Percentiles rank a stretch among this genome's conserved stretches.
These are phyloP conservation scores for Odocoileus hemionus DNA, from an alignment of 2,113 vertebrate genomes.

Conservation along the genomic window DNA sequence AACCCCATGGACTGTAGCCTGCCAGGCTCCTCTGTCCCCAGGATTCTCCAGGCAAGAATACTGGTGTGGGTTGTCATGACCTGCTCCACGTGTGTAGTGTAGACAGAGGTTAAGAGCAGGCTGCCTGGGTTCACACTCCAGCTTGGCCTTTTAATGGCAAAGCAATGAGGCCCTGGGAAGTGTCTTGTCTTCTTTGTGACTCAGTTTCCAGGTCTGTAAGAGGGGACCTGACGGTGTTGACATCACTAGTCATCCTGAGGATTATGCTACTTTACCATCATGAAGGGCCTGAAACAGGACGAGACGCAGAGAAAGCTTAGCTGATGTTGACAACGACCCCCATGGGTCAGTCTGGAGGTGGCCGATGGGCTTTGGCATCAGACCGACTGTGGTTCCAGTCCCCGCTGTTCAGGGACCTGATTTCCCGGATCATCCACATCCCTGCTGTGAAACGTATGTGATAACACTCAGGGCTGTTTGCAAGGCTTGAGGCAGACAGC, in stretches of 20 bases:
- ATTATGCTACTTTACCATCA: fast-evolving
- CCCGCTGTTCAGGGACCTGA: fast-evolving
- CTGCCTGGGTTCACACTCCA: fast-evolving
- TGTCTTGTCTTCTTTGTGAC: fast-evolving
- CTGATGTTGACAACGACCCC: fast-evolving
- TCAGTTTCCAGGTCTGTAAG: neutral
- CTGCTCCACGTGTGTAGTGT: fast-evolving
- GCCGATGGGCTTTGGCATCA: neutral
- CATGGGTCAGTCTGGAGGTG: fast-evolving
- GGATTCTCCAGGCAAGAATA: neutral
- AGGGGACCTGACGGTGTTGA: fast-evolving
- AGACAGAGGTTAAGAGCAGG: fast-evolving
- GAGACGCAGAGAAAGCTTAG: fast-evolving
- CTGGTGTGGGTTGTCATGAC: neutral
- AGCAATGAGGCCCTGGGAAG: neutral
- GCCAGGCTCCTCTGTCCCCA: neutral
- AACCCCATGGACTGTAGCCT: fast-evolving
- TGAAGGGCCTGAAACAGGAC: fast-evolving
- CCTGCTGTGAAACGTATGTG: fast-evolving
- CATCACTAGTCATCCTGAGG: fast-evolving
- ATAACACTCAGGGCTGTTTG: fast-evolving
- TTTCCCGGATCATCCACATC: fast-evolving
- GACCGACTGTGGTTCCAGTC: neutral
- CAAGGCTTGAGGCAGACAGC: fast-evolving
- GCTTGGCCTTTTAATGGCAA: neutral